These are phyloP conservation scores for Hecatera dysodea DNA, from an alignment of 2,888 invertebrate genomes.

Conservation along the genomic window DNA sequence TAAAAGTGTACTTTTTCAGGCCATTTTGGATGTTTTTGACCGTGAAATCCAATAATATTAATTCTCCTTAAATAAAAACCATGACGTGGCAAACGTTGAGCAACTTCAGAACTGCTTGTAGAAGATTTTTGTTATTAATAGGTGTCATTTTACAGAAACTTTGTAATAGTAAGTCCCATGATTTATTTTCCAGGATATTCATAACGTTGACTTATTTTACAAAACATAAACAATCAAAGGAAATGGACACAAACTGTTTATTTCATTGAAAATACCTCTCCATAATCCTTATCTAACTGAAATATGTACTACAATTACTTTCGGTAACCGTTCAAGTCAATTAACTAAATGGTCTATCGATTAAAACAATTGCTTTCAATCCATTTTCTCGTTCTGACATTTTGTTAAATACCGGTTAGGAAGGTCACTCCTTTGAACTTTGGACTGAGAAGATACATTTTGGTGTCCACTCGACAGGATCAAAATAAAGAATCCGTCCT, in stretches of 20 bases:
- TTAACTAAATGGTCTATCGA: conserved; percentile 31
- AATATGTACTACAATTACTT: conserved; percentile 22
- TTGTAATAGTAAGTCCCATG: no score
- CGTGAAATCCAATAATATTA: no score
- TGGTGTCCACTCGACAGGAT: neutral
- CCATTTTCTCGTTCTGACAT: conserved; percentile 25
- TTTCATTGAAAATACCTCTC: neutral
- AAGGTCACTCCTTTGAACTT: neutral
- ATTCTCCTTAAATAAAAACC: no score
- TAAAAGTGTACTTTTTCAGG: no score
- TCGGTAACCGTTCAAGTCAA: conserved; percentile 23
- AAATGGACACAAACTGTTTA: neutral
- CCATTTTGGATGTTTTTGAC: no score
- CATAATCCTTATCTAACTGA: conserved; percentile 17
- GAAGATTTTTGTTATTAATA: no score
- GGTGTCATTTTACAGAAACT: no score
- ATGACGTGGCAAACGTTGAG: no score
- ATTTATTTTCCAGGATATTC: no score
- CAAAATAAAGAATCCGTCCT: neutral
- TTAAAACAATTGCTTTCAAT: conserved; percentile 37
- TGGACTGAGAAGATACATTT: neutral
- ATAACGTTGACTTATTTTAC: neutral
- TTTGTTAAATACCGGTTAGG: conserved; percentile 1
- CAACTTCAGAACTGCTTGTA: no score
- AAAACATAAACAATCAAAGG: neutral